These are phyloP conservation scores for Cyclophora albipunctata DNA, from an alignment of 2,888 invertebrate genomes.

Conservation along the genomic window DNA sequence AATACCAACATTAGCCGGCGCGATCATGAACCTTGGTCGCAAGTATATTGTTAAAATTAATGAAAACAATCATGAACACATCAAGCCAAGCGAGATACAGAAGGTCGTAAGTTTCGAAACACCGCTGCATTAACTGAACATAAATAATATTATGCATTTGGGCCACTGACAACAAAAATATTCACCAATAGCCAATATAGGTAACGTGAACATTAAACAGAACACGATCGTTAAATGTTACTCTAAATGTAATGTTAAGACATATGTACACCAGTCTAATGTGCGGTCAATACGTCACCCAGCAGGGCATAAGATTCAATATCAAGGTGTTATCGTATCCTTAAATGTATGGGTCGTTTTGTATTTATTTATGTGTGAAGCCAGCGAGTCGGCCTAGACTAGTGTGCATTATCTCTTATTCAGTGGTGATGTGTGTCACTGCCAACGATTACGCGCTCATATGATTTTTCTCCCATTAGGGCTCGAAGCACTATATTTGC, in stretches of 20 bases:
- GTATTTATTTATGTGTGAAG: slow-evolving; percentile 49
- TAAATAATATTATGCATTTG: slow-evolving; percentile 52
- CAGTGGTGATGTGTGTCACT: slow-evolving; percentile 58
- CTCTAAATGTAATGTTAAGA: too few relatives aligned
- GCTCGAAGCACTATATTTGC: slow-evolving; percentile 34
- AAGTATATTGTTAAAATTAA: slow-evolving; percentile 24
- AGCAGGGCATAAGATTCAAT: too few relatives aligned
- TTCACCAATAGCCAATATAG: slow-evolving; percentile 14
- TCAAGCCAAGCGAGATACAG: slow-evolving; percentile 37
- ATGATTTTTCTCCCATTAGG: slow-evolving; percentile 47
- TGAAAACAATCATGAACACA: slow-evolving; percentile 38
- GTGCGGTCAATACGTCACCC: too few relatives aligned
- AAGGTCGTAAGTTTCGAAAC: slow-evolving; percentile 61
- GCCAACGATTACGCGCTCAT: slow-evolving; percentile 54
- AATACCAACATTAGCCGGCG: slow-evolving; percentile 19
- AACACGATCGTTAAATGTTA: too few relatives aligned
- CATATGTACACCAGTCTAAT: too few relatives aligned
- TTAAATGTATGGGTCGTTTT: slow-evolving; percentile 30
- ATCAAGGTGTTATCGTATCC: too few relatives aligned
- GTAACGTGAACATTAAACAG: too few relatives aligned
- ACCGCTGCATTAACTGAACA: slow-evolving; percentile 42
- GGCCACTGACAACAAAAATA: slow-evolving; percentile 49
- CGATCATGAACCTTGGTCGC: slow-evolving; percentile 22
- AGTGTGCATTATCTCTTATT: slow-evolving; percentile 45
- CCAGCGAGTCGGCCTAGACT: slow-evolving; percentile 34